Evolutionary conservation across 1,140 invertebrate genomes (phyloP), one percentile per base, ranked within the genome.

Genomic region (Drosophila auraria): DNA sequence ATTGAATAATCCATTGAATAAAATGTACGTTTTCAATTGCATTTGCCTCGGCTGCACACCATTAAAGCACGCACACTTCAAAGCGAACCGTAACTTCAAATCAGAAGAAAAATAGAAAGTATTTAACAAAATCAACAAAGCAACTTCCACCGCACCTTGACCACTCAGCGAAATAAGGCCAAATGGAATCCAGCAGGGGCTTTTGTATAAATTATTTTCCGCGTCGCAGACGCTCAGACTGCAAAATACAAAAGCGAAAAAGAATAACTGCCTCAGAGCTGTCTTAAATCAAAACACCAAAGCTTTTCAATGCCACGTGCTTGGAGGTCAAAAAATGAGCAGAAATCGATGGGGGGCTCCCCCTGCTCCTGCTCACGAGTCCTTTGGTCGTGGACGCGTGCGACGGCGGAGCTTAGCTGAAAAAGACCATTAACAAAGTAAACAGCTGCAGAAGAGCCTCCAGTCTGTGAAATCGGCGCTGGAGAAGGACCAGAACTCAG

Each of bases 361-460:
- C 20, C 20, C 20, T 20, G n/a, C 50, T 56, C 54, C 53, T 56
- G 53, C 33, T n/a, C 50, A 15, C 25, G 25, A 27, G 71, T 17
- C n/a, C 56, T 33, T 20, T 23, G 33, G 50, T 44, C 56, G 27
- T 23, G 40, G 53, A 66, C 66, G 82, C 77, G 62, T 80, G 82
- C 82, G 65, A 56, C 86, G 74, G 78, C 64, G 74, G 80, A 69
- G 79, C 86, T 90, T 72, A 89, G 82, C 86, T 90, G 86, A 76
- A 89, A 89, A 89, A 89, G 86, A 90, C 86, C 86, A 89, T 89
- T 89, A 89, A 89, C 86, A 90, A 86, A 89, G 86, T 90, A 89
- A 89, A 89, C 86, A 90, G 86, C 86, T 89, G 86, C 82, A 71
- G 71, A 73, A 79, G 81, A 63, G 66, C 50, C 54, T 58, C 64